These are phyloP conservation scores for Xiphorhynchus elegans DNA, from an alignment of 2,113 vertebrate genomes.

Conservation along the genomic window DNA sequence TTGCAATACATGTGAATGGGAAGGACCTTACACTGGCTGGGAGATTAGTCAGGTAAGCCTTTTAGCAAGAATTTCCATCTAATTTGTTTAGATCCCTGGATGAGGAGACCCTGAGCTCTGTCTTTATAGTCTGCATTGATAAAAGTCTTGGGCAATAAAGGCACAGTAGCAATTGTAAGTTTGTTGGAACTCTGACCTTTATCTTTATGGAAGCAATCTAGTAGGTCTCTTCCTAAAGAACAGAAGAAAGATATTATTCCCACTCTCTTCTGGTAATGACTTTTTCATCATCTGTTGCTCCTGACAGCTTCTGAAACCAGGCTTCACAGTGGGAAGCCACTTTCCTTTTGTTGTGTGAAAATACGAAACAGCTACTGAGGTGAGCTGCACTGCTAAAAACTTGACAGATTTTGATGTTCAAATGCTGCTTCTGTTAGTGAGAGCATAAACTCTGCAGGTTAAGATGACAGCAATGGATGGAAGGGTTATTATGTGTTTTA, in stretches of 20 bases:
- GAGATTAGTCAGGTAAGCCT: conserved; percentile 42
- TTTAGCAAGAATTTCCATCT: conserved; percentile 20
- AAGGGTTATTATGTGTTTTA: neutral
- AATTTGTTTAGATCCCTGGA: conserved; percentile 2
- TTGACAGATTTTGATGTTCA: neutral
- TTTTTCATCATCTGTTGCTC: neutral
- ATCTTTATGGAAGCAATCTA: neutral
- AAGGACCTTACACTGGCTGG: neutral
- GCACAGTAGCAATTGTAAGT: neutral
- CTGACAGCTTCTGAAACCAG: neutral
- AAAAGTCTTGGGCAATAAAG: neutral
- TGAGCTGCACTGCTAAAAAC: neutral
- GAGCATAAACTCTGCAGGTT: neutral
- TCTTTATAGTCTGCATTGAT: neutral
- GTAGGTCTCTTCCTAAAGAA: neutral
- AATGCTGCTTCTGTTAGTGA: neutral
- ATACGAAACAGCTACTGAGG: neutral
- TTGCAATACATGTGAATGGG: neutral
- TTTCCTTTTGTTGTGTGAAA: neutral
- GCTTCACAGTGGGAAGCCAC: neutral
- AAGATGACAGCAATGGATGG: neutral
- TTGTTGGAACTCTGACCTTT: neutral
- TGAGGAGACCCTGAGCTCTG: neutral
- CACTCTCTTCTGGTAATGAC: neutral
- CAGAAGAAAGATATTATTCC: neutral